phyloP scores from a whole-genome alignment of 92 coral and sea anemone species.

The Virgularia gustaviana region DNA sequence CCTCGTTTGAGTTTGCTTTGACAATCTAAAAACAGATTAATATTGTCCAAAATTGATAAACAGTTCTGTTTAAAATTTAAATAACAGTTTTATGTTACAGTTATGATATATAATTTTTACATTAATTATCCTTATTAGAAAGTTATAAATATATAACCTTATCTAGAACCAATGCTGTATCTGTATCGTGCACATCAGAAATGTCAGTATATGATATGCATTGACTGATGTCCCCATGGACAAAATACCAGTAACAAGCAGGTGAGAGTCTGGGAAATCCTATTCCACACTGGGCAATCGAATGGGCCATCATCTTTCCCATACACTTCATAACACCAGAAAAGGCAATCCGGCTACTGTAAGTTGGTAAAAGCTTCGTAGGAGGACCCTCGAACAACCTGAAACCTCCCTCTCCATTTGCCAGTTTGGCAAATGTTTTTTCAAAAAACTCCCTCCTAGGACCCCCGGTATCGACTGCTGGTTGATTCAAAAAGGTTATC shows the following conservation, averaged over 20 bases:
- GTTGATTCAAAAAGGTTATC: slow-evolving; percentile 32
- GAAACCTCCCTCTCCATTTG: slow-evolving; percentile 25
- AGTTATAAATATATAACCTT: slow-evolving; percentile 15
- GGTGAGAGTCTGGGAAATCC: slow-evolving; percentile 59
- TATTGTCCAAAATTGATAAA: neutral
- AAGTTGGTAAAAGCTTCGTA: slow-evolving; percentile 25
- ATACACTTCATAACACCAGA: slow-evolving; percentile 56
- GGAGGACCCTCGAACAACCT: slow-evolving; percentile 55
- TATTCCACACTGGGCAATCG: slow-evolving; percentile 65
- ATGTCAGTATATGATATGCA: slow-evolving; percentile 53
- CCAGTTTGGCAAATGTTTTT: slow-evolving; percentile 36
- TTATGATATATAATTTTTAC: neutral
- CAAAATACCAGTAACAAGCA: slow-evolving; percentile 59
- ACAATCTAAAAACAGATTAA: slow-evolving; percentile 12
- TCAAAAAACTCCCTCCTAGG: slow-evolving; percentile 51
- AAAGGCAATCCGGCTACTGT: slow-evolving; percentile 55
- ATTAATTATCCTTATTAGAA: neutral
- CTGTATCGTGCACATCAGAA: slow-evolving; percentile 52
- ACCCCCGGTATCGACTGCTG: slow-evolving; percentile 49
- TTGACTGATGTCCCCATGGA: slow-evolving; percentile 50
- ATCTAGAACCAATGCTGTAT: slow-evolving; percentile 36
- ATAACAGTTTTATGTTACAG: neutral
- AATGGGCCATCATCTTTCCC: slow-evolving; percentile 68
- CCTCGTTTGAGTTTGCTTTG: slow-evolving; percentile 24
- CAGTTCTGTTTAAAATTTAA: neutral